Base-by-base conservation (phyloP, 2,888 invertebrate genomes). In the Eretmocerus hayati region DNA sequence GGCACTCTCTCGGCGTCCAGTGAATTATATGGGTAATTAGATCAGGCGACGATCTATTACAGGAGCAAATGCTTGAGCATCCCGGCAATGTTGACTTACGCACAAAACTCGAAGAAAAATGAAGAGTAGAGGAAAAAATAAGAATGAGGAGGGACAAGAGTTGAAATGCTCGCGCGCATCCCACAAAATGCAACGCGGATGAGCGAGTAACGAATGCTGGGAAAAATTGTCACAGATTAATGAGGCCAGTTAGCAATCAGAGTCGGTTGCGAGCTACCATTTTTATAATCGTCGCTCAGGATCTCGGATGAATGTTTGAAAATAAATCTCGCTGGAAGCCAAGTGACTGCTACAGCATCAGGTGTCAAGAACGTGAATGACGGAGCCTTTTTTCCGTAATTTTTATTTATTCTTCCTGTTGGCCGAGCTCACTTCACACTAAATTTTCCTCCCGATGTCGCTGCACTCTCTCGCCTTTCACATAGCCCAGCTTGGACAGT, bases 201-300 rank as follows among this genome's bases (percentile, higher is more conserved):
- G 22, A 15, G 22, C 13, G 16, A 18, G 38, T 8, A n/a, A n/a
- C n/a, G n/a, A n/a, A n/a, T n/a, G n/a, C n/a, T 2, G 42, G 13
- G 22, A 46, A 50, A 50, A 48, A 46, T 46, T 30, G 46, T 16
- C 22, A 11, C 44, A 50, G 44, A 50, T 52, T 49, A 54, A 54
- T 50, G 54, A 54, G 52, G 50, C 45, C 47, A 52, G 52, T 54
- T 42, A 48, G 50, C 52, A 56, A 56, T 56, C 54, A 54, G 52
- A 52, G 50, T 50, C 46, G 40, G 40, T 49, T 49, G 48, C 41
- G 21, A 38, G 43, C 52, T 35, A 41, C 45, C 50, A 47, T 52
- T 56, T 54, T 52, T 50, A 52, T 52, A 52, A 56, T 56, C 56
- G 50, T 48, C 46, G 41, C 42, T 33, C 26, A 50, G 45, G 54